These are phyloP conservation scores for Rhinopomastus cyanomelas DNA, from an alignment of 2,113 vertebrate species.

Conservation along the genomic window DNA sequence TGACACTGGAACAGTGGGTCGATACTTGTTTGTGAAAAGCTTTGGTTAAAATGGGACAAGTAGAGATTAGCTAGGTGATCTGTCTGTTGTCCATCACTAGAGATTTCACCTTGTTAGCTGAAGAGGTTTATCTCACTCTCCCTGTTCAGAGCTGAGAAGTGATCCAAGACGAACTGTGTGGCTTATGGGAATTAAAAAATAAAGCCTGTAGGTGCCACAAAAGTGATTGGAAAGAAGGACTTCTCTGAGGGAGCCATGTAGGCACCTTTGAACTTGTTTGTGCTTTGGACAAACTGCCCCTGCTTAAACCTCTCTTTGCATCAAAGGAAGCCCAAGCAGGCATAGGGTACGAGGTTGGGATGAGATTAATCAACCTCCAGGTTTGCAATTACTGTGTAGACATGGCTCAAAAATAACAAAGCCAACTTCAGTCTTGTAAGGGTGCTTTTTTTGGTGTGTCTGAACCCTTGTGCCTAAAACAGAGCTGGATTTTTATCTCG, in stretches of 20 bases:
- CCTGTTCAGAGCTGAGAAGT: neutral
- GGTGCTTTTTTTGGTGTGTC: neutral
- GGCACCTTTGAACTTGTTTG: too few relatives aligned
- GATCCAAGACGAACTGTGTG: neutral
- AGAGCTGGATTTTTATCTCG: neutral
- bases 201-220: neutral
- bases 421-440: neutral
- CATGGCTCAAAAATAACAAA: neutral
- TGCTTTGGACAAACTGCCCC: neutral
- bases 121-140: conserved; percentile 40
- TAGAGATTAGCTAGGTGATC: conserved; percentile 52
- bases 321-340: neutral
- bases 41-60: conserved; percentile 47
- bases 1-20: conserved; percentile 10
- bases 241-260: neutral
- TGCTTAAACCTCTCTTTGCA: neutral
- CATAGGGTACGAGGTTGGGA: neutral
- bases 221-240: neutral
- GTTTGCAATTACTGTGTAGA: neutral
- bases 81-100: neutral
- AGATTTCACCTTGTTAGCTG: conserved; percentile 8
- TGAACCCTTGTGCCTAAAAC: neutral
- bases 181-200: neutral
- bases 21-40: conserved; percentile 26
- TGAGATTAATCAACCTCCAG: neutral